A percentile compares a stretch with the other conserved stretches of the same genome.
Conservation (phyloP, 1,140 invertebrate species). For the Scaptomyza graminum region DNA sequence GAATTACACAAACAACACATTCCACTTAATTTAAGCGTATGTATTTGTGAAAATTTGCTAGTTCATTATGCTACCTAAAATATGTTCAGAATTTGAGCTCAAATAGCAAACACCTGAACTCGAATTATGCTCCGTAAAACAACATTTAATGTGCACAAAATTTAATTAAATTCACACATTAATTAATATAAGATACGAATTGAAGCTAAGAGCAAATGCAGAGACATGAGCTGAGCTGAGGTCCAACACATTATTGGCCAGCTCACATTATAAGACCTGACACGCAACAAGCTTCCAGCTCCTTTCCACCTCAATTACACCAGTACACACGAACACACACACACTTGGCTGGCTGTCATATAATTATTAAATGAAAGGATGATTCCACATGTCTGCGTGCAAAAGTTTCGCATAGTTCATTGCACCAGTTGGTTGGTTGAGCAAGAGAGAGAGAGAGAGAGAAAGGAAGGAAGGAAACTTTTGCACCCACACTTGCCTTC, state of each 20-base stretch:
- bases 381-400: conserved; percentile 19
- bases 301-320: background rate
- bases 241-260: conserved; percentile 13
- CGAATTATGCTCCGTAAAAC: background rate
- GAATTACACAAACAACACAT: no score
- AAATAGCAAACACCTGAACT: background rate
- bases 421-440: background rate
- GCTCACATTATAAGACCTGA: conserved; percentile 1
- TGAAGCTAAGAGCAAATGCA: background rate
- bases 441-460: background rate
- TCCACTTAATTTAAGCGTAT: no score
- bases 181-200: background rate
- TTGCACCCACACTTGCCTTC: background rate
- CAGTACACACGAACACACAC: background rate
- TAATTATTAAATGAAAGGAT: conserved; percentile 24
- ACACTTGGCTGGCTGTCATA: background rate
- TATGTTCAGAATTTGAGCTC: no score
- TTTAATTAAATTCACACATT: conserved; percentile 3
- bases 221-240: conserved; percentile 2
- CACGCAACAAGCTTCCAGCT: background rate
- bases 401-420: conserved; percentile 26
- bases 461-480: no score
- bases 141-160: background rate
- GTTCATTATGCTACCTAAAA: no score
- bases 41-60: no score